Base-by-base conservation (phyloP, 2,888 invertebrate genomes). In the Stenichneumon culpator region DNA sequence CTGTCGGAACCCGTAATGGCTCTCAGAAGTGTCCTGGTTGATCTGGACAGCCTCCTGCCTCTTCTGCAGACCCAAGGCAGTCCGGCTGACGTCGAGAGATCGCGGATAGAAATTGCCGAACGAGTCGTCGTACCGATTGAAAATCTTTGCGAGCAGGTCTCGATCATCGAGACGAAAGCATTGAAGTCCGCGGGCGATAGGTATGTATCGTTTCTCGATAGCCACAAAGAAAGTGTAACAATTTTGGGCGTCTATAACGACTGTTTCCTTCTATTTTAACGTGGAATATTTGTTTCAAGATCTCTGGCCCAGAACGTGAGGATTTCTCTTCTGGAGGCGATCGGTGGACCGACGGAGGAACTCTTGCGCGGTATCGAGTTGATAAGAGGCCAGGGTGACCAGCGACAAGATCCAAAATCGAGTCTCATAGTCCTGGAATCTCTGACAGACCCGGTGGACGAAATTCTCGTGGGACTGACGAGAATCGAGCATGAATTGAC, bases 361-460 rank as follows among this genome's bases (percentile, higher is more conserved):
- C 90, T 93, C 19, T 87, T 93, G 14, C 90, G 93, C 0, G 93
- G 93, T 2, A 87, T 92, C 69, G 93, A 93, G 83, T 82, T 93
- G 47, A 91, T 93, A 50, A 91, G 90, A 60, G 86, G 89, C 1
- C 90, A 91, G 16, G 89, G 75, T 28, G 78, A 82, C 47, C 79
- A 82, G 28, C 82, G 86, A 3, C 89, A 87, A 3, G 88, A 82
- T 16, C 74, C 87, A 0, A 91, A 91, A 84, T 89, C 90, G 0
- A 92, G 92, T 82, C 67, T 92, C 6, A 86, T 92, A 3, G 92
- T 94, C 32, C 72, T 94, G 25, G 94, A 94, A 82, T 93, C 94
- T 0, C 87, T 94, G 65, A 92, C 94, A 0, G 94, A 94, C 80
- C 94, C 96, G 0, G 93, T 96, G 0, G 93, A 93, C 81, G 93